Percentiles rank a stretch among this genome's conserved stretches.
Conservation (phyloP, 2,888 invertebrate genomes). For the Andrena marginata region DNA sequence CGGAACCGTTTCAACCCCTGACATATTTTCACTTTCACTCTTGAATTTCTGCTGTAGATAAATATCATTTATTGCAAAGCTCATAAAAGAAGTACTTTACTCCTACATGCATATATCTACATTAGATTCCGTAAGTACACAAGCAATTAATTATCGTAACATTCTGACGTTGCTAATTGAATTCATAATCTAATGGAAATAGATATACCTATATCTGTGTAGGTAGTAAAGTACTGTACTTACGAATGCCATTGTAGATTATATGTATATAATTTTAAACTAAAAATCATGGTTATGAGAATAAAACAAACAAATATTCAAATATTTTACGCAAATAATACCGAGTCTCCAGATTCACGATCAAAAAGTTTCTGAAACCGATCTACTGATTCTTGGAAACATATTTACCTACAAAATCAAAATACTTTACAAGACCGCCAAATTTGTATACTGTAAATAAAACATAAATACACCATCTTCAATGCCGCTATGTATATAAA, state of each 20-base stretch:
- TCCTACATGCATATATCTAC: neutral
- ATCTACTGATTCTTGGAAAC: slow-evolving; percentile 4
- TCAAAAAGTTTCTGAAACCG: neutral
- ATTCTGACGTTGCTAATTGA: neutral
- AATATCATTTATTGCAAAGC: neutral
- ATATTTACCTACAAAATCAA: slow-evolving; percentile 31
- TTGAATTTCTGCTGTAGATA: neutral
- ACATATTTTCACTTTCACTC: neutral
- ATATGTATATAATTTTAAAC: neutral
- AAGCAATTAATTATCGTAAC: neutral
- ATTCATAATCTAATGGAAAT: neutral
- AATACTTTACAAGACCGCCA: slow-evolving; percentile 27
- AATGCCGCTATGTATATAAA: slow-evolving; percentile 28
- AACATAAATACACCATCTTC: slow-evolving; percentile 32
- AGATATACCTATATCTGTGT: neutral
- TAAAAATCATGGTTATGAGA: slow-evolving; percentile 12
- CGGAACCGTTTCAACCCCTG: neutral
- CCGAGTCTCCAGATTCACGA: neutral
- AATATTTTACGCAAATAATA: slow-evolving; percentile 5
- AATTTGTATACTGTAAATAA: slow-evolving; percentile 12
- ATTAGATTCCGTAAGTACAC: neutral
- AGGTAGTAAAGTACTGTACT: slow-evolving; percentile 2
- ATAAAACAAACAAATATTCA: neutral
- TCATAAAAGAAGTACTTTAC: slow-evolving; percentile 12
- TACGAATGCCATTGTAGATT: slow-evolving; percentile 17